phyloP scores from a whole-genome alignment of 2,888 invertebrate genomes.

The Hirtodrosophila cameraria region DNA sequence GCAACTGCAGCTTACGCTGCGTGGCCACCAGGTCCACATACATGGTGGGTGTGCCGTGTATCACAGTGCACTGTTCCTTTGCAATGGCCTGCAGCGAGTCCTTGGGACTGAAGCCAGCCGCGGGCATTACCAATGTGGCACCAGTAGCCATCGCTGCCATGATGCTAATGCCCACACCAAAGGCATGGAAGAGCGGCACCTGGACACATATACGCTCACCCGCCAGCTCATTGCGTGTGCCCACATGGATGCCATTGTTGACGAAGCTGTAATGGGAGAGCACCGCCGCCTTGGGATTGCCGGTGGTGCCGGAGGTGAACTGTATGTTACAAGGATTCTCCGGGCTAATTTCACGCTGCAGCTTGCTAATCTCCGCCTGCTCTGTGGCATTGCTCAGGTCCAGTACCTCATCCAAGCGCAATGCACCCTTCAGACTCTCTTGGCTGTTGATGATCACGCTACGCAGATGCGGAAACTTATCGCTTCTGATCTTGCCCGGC shows the following conservation, averaged over 20 bases:
- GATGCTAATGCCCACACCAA: slow-evolving; percentile 88
- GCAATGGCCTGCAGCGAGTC: slow-evolving; percentile 87
- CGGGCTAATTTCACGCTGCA: slow-evolving; percentile 87
- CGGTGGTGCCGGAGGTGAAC: slow-evolving; percentile 94
- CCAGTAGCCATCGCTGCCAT: slow-evolving; percentile 87
- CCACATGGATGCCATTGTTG: slow-evolving; percentile 90
- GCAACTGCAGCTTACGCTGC: slow-evolving; percentile 84
- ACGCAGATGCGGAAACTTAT: slow-evolving; percentile 85
- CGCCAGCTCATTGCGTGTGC: slow-evolving; percentile 84
- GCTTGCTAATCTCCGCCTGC: slow-evolving; percentile 48
- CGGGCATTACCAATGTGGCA: slow-evolving; percentile 87
- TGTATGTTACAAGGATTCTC: slow-evolving; percentile 90
- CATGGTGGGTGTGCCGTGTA: slow-evolving; percentile 94
- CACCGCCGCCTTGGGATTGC: slow-evolving; percentile 90
- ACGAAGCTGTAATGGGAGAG: slow-evolving; percentile 89
- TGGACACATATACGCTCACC: slow-evolving; percentile 86
- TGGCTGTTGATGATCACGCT: slow-evolving; percentile 86
- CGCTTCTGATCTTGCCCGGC: slow-evolving; percentile 84
- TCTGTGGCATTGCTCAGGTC: slow-evolving; percentile 58
- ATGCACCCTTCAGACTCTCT: slow-evolving; percentile 83
- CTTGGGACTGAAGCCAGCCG: slow-evolving; percentile 86
- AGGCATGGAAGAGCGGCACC: slow-evolving; percentile 93
- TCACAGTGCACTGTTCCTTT: slow-evolving; percentile 88
- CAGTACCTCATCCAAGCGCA: slow-evolving; percentile 84
- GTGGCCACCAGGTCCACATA: slow-evolving; percentile 89